A percentile compares a stretch with the other conserved stretches of the same genome.
phyloP scores from a whole-genome alignment of 2,888 invertebrate species.

The Leucoptera coffeella region DNA sequence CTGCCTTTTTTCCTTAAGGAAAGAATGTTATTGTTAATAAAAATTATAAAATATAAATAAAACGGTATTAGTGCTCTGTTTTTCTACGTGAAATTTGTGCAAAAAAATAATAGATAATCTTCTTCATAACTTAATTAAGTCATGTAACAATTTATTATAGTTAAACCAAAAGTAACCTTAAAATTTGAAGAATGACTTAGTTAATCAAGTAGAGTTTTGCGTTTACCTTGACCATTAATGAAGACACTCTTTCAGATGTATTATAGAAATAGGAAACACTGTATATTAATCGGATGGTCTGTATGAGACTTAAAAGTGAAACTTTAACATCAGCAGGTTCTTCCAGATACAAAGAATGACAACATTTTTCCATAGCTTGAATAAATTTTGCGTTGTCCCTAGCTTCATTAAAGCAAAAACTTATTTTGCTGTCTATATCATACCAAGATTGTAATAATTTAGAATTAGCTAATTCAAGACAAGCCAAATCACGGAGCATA shows the following conservation, averaged over 20 bases:
- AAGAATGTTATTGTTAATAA: too few species aligned
- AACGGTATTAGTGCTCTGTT: too few species aligned
- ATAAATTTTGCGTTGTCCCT: slow-evolving; percentile 95
- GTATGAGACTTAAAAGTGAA: slow-evolving; percentile 80
- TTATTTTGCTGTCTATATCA: slow-evolving; percentile 83
- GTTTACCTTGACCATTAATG: slow-evolving; percentile 93
- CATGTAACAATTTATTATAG: too few species aligned
- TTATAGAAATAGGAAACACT: slow-evolving; percentile 95
- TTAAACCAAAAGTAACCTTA: too few species aligned
- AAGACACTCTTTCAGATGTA: slow-evolving; percentile 92
- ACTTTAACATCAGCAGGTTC: slow-evolving; percentile 91
- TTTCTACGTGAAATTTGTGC: too few species aligned
- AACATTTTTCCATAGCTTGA: slow-evolving; percentile 86
- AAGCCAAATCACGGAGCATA: too few species aligned
- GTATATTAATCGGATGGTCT: slow-evolving; percentile 89
- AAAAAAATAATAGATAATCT: too few species aligned
- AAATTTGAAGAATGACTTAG: too few species aligned
- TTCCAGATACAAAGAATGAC: slow-evolving; percentile 87
- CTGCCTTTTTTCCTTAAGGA: too few species aligned
- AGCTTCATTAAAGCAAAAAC: slow-evolving; percentile 92
- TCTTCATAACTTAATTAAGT: too few species aligned
- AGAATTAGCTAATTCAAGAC: slow-evolving; percentile 69
- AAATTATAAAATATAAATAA: too few species aligned
- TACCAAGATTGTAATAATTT: slow-evolving; percentile 77
- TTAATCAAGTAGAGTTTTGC: too few species aligned